Percentiles rank a stretch among this genome's conserved stretches.
These are phyloP conservation scores for Heterotis niloticus DNA, from an alignment of 2,113 vertebrate species.

Conservation along the genomic window DNA sequence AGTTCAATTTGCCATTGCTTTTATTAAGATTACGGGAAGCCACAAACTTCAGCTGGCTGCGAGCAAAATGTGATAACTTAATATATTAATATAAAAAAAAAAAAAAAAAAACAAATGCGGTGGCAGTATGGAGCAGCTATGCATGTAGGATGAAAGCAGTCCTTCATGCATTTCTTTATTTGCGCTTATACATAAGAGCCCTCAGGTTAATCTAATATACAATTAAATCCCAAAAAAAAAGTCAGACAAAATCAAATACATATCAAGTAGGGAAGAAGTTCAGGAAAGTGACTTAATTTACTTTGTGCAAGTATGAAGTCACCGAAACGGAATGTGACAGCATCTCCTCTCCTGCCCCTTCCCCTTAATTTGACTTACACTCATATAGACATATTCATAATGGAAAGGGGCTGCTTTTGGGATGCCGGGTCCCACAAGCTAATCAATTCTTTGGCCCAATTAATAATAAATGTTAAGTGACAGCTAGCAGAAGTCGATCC, in stretches of 20 bases:
- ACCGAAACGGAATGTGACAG: conserved; percentile 54
- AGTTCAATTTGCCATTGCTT: conserved; percentile 19
- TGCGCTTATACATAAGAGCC: conserved; percentile 17
- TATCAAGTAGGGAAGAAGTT: conserved; percentile 2
- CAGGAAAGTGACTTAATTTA: conserved; percentile 28
- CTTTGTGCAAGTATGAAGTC: conserved; percentile 38
- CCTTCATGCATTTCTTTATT: conserved; percentile 9
- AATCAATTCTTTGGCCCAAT: conserved; percentile 79
- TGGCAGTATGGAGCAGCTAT: neutral
- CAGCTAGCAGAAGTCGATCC: conserved; percentile 78
- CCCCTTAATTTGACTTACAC: conserved; percentile 72
- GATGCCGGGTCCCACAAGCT: conserved; percentile 74
- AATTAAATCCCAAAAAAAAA: conserved; percentile 45
- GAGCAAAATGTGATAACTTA: conserved; percentile 29
- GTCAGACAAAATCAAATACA: conserved; percentile 15
- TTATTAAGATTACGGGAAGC: conserved; percentile 31
- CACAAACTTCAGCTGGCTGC: conserved; percentile 9
- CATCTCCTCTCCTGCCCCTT: conserved; percentile 74
- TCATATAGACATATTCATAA: conserved; percentile 78
- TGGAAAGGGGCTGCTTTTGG: conserved; percentile 77
- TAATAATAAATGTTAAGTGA: conserved; percentile 83
- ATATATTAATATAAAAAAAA: neutral
- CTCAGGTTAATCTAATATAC: conserved; percentile 19
- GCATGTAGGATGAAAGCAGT: conserved; percentile 16
- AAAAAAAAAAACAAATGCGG: conserved; percentile 11